phyloP scores from a whole-genome alignment of 1,140 invertebrate genomes.

The Uloborus diversus region DNA sequence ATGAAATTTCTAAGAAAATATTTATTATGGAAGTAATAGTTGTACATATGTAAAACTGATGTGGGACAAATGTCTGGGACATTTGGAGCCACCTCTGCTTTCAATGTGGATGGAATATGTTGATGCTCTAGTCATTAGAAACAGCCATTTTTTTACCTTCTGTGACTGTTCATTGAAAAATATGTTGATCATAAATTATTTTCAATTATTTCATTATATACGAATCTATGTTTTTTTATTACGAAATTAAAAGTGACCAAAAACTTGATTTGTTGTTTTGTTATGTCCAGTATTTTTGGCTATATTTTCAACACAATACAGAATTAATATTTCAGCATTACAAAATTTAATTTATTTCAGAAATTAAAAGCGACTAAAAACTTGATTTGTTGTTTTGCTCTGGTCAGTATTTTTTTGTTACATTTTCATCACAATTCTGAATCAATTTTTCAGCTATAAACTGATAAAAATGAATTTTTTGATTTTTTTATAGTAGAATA shows the following conservation, averaged over 20 bases:
- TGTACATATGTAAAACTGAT: not conserved
- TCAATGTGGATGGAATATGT: not conserved
- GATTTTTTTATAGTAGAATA: too few species aligned
- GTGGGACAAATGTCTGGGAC: slow-evolving; percentile 2
- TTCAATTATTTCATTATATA: slow-evolving; percentile 53
- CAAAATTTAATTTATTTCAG: not conserved
- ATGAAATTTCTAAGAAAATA: slow-evolving; percentile 33
- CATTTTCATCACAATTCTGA: too few species aligned
- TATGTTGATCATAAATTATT: slow-evolving; percentile 52
- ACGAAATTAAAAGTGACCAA: slow-evolving; percentile 46
- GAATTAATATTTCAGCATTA: not conserved
- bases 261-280: slow-evolving; percentile 7
- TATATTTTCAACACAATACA: not conserved
- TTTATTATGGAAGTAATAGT: not conserved
- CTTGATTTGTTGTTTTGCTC: not conserved
- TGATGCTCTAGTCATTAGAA: slow-evolving; percentile 50
- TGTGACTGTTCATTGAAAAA: slow-evolving; percentile 39
- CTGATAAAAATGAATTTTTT: too few species aligned
- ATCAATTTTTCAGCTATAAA: too few species aligned
- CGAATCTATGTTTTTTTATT: slow-evolving; percentile 41
- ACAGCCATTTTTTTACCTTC: slow-evolving; percentile 46
- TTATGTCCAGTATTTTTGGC: not conserved
- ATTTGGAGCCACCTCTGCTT: not conserved
- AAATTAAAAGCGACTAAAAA: not conserved
- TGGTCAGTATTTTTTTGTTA: too few species aligned